Conservation (phyloP, 64 coral and sea anemone species). For the Platygyra sinensis region DNA sequence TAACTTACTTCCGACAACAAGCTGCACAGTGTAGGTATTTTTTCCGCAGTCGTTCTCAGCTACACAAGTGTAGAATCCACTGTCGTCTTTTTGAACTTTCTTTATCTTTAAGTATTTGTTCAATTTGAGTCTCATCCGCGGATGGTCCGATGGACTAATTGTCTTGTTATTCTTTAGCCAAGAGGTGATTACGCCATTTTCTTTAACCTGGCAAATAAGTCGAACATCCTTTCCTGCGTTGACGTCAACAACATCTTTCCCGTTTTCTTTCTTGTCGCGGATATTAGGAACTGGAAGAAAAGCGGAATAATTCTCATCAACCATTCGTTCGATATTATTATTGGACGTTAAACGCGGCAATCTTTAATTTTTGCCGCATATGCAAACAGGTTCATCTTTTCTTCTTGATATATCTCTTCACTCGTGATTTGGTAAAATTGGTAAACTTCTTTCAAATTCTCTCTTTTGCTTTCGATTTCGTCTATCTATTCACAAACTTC, state of each 20-base stretch:
- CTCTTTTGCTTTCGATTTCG: not conserved
- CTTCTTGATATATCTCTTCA: too few relatives aligned
- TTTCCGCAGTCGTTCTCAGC: slow-evolving; percentile 53
- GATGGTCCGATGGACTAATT: slow-evolving; percentile 14
- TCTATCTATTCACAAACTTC: too few relatives aligned
- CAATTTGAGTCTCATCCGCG: slow-evolving; percentile 53
- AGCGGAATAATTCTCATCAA: too few relatives aligned
- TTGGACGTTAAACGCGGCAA: too few relatives aligned
- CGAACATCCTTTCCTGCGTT: not conserved
- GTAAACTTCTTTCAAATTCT: not conserved
- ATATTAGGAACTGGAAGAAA: slow-evolving; percentile 21
- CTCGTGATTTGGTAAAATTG: not conserved
- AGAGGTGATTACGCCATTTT: too few relatives aligned
- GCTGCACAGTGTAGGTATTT: slow-evolving; percentile 24
- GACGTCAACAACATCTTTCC: not conserved
- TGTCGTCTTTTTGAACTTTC: slow-evolving; percentile 25
- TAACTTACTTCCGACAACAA: slow-evolving; percentile 64
- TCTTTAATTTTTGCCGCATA: too few relatives aligned
- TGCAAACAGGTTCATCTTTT: too few relatives aligned
- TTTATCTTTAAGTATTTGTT: slow-evolving; percentile 80
- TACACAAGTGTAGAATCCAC: slow-evolving; percentile 66
- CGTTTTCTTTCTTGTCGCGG: not conserved
- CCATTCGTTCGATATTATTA: too few relatives aligned
- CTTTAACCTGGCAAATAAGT: slow-evolving; percentile 30
- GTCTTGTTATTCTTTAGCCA: slow-evolving; percentile 72